Evolutionary conservation across 2,888 invertebrate species (phyloP).

Genomic region (Toxonevra muliebris): DNA sequence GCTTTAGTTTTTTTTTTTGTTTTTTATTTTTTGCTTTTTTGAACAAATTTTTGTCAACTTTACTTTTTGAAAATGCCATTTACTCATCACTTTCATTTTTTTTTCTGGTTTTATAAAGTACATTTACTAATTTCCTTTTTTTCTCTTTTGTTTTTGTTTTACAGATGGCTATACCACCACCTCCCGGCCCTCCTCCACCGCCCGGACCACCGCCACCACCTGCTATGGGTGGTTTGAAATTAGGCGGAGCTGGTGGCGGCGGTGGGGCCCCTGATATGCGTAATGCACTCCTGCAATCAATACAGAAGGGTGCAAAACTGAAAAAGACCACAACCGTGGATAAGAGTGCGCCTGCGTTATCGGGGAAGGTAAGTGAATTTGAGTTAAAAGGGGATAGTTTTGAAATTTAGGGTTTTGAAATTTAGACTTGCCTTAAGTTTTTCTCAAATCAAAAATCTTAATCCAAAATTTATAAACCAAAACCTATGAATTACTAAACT

Average conservation of each 20-base stretch:
- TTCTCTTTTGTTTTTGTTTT: slow-evolving; percentile 23
- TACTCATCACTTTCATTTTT: too few relatives aligned
- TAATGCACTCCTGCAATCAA: slow-evolving; percentile 80
- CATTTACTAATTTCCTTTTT: background rate
- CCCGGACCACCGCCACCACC: slow-evolving; percentile 75
- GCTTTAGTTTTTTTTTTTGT: too few relatives aligned
- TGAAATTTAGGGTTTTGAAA: too few relatives aligned
- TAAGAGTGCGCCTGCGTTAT: slow-evolving; percentile 83
- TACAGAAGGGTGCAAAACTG: slow-evolving; percentile 81
- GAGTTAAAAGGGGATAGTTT: too few relatives aligned
- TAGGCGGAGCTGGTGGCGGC: slow-evolving; percentile 53
- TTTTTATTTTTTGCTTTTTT: too few relatives aligned
- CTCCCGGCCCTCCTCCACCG: slow-evolving; percentile 70
- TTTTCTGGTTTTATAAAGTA: too few relatives aligned
- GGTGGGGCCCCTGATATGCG: slow-evolving; percentile 69
- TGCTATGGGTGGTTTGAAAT: slow-evolving; percentile 66
- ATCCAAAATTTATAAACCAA: too few relatives aligned
- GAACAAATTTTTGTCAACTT: too few relatives aligned
- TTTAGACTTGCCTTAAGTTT: too few relatives aligned
- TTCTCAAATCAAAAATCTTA: too few relatives aligned
- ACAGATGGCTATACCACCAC: slow-evolving; percentile 69
- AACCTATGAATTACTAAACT: too few relatives aligned
- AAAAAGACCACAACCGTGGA: slow-evolving; percentile 91
- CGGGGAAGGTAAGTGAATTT: slow-evolving; percentile 69
- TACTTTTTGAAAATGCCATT: too few relatives aligned